A percentile compares a stretch with the other conserved stretches of the same genome.
phyloP scores from a whole-genome alignment of 2,113 vertebrate species.

The Lasiurus cinereus region DNA sequence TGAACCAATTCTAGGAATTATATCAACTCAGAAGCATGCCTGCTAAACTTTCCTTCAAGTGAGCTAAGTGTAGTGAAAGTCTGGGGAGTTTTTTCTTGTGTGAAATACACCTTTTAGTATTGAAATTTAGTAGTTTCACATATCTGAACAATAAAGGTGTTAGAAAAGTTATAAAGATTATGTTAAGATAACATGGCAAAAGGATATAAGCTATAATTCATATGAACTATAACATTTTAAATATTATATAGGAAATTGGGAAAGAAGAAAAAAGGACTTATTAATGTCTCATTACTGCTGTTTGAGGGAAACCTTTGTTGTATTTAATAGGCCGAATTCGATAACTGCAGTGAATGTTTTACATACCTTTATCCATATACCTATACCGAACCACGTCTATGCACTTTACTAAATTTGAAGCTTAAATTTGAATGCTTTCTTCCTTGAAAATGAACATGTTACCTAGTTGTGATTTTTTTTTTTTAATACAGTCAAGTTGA shows the following conservation, averaged over 20 bases:
- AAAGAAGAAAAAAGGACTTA: constrained; percentile 35
- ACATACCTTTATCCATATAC: neutral
- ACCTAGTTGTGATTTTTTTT: neutral
- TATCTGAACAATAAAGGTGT: neutral
- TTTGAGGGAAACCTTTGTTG: neutral
- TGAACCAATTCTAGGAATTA: neutral
- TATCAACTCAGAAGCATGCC: neutral
- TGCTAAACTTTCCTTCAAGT: neutral
- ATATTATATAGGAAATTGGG: neutral
- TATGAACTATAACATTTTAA: constrained; percentile 32
- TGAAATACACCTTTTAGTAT: constrained; percentile 22
- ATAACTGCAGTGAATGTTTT: neutral
- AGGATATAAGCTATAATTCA: neutral
- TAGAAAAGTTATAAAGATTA: neutral
- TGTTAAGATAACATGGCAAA: neutral
- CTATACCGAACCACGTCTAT: neutral
- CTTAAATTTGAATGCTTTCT: constrained; percentile 21
- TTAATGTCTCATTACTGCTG: neutral
- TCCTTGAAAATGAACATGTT: constrained; percentile 57
- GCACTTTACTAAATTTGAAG: constrained; percentile 35
- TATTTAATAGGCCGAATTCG: neutral
- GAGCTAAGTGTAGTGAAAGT: neutral
- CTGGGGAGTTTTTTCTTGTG: neutral
- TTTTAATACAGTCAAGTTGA: constrained; percentile 94
- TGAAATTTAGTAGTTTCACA: constrained; percentile 32